A percentile compares a stretch with the other conserved stretches of the same genome.
Evolutionary conservation across 2,888 invertebrate genomes (phyloP).

Genomic region (Ariolimax columbianus): DNA sequence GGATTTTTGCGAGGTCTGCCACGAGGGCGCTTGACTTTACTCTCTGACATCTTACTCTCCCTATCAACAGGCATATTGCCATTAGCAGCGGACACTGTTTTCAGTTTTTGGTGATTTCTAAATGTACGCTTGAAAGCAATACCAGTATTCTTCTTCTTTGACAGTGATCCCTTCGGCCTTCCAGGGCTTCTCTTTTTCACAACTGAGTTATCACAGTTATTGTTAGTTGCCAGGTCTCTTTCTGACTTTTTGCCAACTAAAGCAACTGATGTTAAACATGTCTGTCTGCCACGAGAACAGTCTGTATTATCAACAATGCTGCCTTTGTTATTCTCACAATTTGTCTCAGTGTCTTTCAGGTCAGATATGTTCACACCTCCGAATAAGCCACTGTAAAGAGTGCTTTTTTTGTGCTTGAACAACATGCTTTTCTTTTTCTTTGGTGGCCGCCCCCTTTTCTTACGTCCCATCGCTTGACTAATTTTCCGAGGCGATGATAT

Average conservation of each 20-base stretch:
- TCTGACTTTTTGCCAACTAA: neutral
- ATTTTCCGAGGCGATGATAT: constrained; percentile 49
- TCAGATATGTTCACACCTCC: constrained; percentile 6
- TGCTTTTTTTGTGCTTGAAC: constrained; percentile 58
- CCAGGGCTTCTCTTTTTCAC: constrained; percentile 55
- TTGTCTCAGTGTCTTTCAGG: neutral
- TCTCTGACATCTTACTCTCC: neutral
- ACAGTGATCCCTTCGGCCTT: constrained; percentile 60
- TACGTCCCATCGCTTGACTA: constrained; percentile 54
- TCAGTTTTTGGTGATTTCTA: neutral
- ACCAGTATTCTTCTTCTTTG: constrained; percentile 23
- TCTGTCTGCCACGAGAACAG: constrained; percentile 1
- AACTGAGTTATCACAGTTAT: constrained; percentile 42
- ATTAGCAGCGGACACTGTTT: neutral
- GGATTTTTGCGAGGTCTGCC: constrained; percentile 59
- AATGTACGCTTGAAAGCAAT: constrained; percentile 21
- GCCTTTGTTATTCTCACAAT: constrained; percentile 28
- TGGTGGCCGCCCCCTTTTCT: constrained; percentile 63
- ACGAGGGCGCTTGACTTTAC: constrained; percentile 50
- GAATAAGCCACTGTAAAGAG: constrained; percentile 53
- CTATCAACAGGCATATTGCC: neutral
- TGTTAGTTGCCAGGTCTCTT: constrained; percentile 22
- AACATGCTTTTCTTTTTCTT: constrained; percentile 59
- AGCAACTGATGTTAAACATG: neutral
- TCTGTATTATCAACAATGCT: constrained; percentile 35